Evolutionary conservation across 2,888 invertebrate genomes (phyloP).

Genomic region (Chymomyza caudatula): DNA sequence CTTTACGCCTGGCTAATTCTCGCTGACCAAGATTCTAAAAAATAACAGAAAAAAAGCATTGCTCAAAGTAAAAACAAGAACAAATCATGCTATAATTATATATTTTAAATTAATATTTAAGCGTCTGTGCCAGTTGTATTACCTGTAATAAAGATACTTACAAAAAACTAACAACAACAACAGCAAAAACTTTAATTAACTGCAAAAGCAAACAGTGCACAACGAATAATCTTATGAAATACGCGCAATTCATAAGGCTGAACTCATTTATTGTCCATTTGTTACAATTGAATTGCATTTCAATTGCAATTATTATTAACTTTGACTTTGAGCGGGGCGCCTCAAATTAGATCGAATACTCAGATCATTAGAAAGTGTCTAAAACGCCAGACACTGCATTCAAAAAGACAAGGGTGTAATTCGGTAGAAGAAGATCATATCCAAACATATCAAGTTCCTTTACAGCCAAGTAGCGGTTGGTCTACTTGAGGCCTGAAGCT

Average conservation of each 20-base stretch:
- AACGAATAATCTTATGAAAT: constrained; percentile 65
- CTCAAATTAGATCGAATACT: background rate
- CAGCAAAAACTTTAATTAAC: constrained; percentile 51
- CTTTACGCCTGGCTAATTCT: constrained; percentile 52
- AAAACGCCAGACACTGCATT: too few relatives aligned
- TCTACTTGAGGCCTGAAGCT: too few relatives aligned
- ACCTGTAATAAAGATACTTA: background rate
- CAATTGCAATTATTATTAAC: background rate
- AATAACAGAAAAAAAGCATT: background rate
- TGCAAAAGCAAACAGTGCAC: constrained; percentile 66
- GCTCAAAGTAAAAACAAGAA: constrained; percentile 27
- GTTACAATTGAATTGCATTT: background rate
- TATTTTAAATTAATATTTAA: constrained; percentile 60
- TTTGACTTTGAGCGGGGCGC: background rate
- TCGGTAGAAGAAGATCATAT: too few relatives aligned
- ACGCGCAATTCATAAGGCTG: constrained; percentile 37
- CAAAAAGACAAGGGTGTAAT: too few relatives aligned
- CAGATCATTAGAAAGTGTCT: background rate
- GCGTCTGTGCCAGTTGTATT: constrained; percentile 45
- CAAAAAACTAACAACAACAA: constrained; percentile 15
- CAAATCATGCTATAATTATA: constrained; percentile 45
- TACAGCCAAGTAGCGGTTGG: too few relatives aligned
- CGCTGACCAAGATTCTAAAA: constrained; percentile 58
- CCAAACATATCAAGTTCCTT: too few relatives aligned
- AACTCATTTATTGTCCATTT: background rate